Conservation (phyloP, 2,797 vertebrate genomes). For the Helicolenus hilgendorfi region DNA sequence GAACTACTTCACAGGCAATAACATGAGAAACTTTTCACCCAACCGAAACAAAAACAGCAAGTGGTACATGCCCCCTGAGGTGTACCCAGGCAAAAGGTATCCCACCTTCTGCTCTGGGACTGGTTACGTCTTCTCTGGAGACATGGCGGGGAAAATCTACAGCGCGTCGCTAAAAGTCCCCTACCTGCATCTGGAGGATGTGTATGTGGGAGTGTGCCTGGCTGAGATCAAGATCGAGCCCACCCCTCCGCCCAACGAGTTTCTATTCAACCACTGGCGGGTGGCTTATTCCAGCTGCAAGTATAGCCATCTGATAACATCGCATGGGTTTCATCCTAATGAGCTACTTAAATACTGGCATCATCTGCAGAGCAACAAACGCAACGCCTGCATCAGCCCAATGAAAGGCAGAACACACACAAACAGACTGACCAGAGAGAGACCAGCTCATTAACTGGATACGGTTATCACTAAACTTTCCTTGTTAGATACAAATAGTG, state of each 20-base stretch:
- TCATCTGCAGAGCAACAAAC: constrained; percentile 97
- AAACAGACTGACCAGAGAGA: constrained; percentile 87
- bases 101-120: constrained; percentile 99
- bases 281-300: constrained; percentile 98
- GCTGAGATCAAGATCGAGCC: constrained; percentile 95
- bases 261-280: constrained; percentile 98
- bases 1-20: constrained; percentile 96
- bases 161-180: constrained; percentile 92
- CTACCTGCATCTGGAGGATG: constrained; percentile 96
- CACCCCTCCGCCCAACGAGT: constrained; percentile 94
- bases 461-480: background rate
- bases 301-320: constrained; percentile 98
- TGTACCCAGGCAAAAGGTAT: constrained; percentile 95
- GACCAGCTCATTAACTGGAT: background rate
- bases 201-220: constrained; percentile 96
- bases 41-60: constrained; percentile 97
- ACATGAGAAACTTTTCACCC: constrained; percentile 95
- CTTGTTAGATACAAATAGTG: background rate
- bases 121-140: constrained; percentile 97
- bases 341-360: constrained; percentile 98
- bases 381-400: constrained; percentile 92
- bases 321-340: constrained; percentile 96
- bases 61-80: constrained; percentile 97
- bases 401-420: constrained; percentile 89
- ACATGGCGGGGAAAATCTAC: constrained; percentile 95